Evolutionary conservation across 2,113 vertebrate genomes (phyloP).

Genomic region (Myiozetetes cayanensis): DNA sequence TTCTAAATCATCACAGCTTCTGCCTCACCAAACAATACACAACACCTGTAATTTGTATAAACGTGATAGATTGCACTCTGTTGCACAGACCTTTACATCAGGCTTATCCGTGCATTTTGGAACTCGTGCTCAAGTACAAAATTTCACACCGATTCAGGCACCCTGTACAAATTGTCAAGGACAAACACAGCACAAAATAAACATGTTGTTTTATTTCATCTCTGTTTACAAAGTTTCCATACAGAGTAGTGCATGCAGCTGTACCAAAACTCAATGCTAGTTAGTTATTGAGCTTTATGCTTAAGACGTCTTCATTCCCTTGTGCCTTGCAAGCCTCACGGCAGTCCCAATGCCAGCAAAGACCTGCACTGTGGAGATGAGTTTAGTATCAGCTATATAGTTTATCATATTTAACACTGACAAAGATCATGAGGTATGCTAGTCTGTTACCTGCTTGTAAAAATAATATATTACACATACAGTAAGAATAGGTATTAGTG

Average conservation of each 20-base stretch:
- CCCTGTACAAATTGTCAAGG: neutral
- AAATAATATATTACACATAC: conserved; percentile 20
- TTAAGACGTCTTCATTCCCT: neutral
- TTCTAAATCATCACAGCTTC: neutral
- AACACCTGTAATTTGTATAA: neutral
- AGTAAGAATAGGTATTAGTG: conserved; percentile 37
- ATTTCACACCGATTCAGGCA: neutral
- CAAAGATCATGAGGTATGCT: conserved; percentile 21
- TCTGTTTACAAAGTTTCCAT: conserved; percentile 51
- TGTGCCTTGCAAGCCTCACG: neutral
- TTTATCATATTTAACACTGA: conserved; percentile 1
- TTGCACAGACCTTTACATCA: rapidly evolving
- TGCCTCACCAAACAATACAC: neutral
- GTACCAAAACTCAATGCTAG: conserved; percentile 6
- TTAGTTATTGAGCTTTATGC: neutral
- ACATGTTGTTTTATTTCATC: conserved; percentile 66
- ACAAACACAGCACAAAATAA: conserved; percentile 41
- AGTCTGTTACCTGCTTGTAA: conserved; percentile 15
- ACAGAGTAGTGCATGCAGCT: conserved; percentile 63
- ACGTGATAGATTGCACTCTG: rapidly evolving
- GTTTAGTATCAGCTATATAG: neutral
- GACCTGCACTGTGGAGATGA: neutral
- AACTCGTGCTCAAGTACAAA: rapidly evolving
- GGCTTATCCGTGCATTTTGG: neutral
- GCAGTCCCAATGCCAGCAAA: neutral